Conservation (phyloP, 2,888 invertebrate species). For the Diloba caeruleocephala region DNA sequence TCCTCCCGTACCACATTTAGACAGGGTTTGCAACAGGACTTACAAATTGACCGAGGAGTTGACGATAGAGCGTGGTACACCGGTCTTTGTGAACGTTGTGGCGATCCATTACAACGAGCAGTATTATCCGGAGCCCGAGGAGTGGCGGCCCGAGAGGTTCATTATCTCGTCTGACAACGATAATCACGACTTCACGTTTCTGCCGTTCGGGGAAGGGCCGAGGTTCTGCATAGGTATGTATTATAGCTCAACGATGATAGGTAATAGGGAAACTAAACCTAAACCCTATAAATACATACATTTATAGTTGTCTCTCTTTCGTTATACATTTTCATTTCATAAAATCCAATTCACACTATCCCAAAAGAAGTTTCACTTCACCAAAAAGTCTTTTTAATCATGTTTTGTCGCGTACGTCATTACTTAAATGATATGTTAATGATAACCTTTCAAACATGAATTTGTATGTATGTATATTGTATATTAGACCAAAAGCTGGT, state of each 20-base stretch:
- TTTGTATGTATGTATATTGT: too few relatives aligned
- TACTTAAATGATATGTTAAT: too few relatives aligned
- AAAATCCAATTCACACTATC: too few relatives aligned
- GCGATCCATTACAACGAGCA: constrained; percentile 72
- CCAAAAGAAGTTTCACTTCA: too few relatives aligned
- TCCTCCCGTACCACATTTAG: constrained; percentile 69
- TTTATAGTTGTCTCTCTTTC: too few relatives aligned
- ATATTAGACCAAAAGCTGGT: too few relatives aligned
- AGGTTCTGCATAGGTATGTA: constrained; percentile 69
- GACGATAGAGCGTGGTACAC: constrained; percentile 67
- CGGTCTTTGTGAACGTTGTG: constrained; percentile 72
- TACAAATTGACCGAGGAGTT: constrained; percentile 70
- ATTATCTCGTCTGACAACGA: constrained; percentile 62
- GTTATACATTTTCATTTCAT: too few relatives aligned
- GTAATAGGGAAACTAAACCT: too few relatives aligned
- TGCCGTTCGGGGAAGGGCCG: constrained; percentile 80
- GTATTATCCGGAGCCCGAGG: constrained; percentile 68
- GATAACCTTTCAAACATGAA: too few relatives aligned
- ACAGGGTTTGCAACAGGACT: constrained; percentile 66
- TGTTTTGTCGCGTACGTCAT: too few relatives aligned
- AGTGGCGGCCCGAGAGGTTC: constrained; percentile 76
- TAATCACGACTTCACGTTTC: constrained; percentile 68
- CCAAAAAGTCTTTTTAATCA: too few relatives aligned
- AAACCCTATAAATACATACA: too few relatives aligned
- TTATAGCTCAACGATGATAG: neutral